phyloP scores from a whole-genome alignment of 2,888 invertebrate genomes.

The Brachyptera putata region DNA sequence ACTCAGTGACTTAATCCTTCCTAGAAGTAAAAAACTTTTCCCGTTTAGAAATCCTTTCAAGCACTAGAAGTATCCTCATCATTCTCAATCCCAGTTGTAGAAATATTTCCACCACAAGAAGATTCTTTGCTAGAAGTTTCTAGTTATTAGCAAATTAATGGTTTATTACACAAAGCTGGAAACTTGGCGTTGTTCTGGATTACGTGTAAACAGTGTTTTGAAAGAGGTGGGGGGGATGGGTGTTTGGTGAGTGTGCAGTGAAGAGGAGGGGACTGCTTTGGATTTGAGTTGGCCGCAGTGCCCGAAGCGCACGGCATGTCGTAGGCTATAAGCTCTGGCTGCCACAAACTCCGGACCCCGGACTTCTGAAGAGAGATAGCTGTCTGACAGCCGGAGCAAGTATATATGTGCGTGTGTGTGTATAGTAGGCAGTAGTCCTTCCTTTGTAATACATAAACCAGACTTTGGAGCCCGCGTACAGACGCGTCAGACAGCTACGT shows the following conservation, averaged over 20 bases:
- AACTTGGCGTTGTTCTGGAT: neutral
- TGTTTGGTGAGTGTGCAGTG: neutral
- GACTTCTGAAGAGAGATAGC: neutral
- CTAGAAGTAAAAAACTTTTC: no score
- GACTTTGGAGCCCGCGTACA: no score
- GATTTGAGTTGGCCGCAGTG: neutral
- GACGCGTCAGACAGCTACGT: no score
- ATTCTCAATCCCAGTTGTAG: no score
- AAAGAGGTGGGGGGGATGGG: neutral
- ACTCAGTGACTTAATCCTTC: no score
- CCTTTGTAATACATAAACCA: no score
- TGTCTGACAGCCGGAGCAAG: neutral
- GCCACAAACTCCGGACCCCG: neutral
- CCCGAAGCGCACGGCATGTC: neutral
- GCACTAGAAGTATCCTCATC: no score
- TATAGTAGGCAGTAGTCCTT: no score
- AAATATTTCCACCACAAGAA: no score
- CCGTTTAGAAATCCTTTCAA: no score
- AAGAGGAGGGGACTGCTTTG: neutral
- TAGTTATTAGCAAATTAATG: constrained; percentile 4
- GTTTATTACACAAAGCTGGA: neutral
- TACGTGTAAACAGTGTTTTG: neutral
- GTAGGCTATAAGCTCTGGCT: neutral
- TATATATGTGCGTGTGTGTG: no score
- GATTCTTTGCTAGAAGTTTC: no score